Evolutionary conservation across 2,113 vertebrate genomes (phyloP), one percentile per base, ranked within the genome.

Genomic region (Atrichornis clamosus): DNA sequence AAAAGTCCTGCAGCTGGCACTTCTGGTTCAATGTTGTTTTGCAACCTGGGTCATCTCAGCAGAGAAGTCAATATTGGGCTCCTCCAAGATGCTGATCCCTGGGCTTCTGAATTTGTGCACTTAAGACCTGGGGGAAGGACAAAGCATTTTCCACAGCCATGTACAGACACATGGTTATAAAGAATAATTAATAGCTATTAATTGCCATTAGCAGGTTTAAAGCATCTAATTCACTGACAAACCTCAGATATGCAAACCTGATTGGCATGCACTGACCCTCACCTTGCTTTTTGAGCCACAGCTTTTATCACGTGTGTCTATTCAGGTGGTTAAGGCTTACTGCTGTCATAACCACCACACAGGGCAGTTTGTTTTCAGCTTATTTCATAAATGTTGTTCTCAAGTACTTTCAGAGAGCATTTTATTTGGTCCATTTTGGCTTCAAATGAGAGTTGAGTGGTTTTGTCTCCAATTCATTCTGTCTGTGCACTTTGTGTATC

Each of bases 181-280:
- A 22, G 5, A 30, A 24, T 10, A 68, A 47, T 52, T 30, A 75
- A 20, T 37, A 55, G 5, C 13, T 68, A 20, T 24, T 67, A 59
- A 47, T 83, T 82, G 24, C 8, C 16, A 16, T 69, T 75, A 65
- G 5, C 26, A 62, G 63, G 12, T 46, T 69, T 15, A 77, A 73
- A 82, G 3, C 15, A 30, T 21, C 10, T 44, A 50, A 35, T 56
- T 50, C 23, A 26, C 6, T 47, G 33, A 37, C 24, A 73, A 84
- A 41, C 2, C 23, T 75, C 46, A 52, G 35, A 41, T 6, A 19
- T 33, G 49, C 49, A 53, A 78, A 22, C 4, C 9, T 28, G 33
- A 64, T 35, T 79, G 0, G 0, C 19, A 7, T 0, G 1, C 33
- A 4, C 12, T 74, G 62, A 52, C 23, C 44, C 11, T 72, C 16